These are phyloP conservation scores for Vultur gryphus DNA, from an alignment of 2,797 vertebrate genomes.

Conservation along the genomic window DNA sequence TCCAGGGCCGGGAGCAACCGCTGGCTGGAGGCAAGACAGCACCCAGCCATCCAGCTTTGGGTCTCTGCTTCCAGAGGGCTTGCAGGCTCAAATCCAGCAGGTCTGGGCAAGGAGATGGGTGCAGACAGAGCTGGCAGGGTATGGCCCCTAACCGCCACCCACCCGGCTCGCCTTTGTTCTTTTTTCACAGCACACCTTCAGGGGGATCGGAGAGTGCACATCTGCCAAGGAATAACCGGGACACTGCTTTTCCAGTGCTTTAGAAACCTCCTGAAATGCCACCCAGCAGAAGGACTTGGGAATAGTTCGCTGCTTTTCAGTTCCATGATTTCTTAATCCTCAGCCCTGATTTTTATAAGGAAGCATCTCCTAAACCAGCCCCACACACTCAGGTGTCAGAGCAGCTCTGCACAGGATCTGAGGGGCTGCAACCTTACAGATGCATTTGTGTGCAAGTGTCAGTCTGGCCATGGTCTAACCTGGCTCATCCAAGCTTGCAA, in stretches of 20 bases:
- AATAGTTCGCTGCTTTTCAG: neutral
- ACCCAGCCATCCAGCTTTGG: neutral
- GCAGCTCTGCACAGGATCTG: neutral
- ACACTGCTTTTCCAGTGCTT: neutral
- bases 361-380: neutral
- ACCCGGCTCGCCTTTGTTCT: slow-evolving; percentile 9
- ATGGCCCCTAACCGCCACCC: neutral
- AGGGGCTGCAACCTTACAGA: neutral
- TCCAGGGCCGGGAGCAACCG: neutral
- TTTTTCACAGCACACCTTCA: neutral
- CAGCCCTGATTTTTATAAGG: neutral
- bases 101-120: neutral
- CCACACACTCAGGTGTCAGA: fast-evolving
- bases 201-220: neutral
- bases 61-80: neutral
- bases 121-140: neutral
- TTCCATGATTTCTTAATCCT: neutral
- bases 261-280: neutral
- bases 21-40: neutral
- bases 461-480: neutral
- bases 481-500: neutral
- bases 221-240: neutral
- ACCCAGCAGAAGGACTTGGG: neutral
- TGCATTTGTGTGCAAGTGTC: neutral
- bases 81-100: neutral